These are phyloP conservation scores for Limosa lapponica DNA, from an alignment of 2,797 vertebrate species.

Conservation along the genomic window DNA sequence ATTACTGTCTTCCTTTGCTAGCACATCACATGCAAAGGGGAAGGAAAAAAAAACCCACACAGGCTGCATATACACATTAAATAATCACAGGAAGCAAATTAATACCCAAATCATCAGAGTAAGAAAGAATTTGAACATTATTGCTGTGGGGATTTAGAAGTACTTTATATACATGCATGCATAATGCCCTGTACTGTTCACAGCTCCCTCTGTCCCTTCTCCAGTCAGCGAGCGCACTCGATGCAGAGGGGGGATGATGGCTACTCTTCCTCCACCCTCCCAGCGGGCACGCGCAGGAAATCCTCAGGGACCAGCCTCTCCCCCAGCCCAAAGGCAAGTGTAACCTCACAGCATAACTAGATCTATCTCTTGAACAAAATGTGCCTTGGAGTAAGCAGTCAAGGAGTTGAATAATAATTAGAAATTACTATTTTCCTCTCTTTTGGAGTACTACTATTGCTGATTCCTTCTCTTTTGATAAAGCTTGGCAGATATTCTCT, in stretches of 20 bases:
- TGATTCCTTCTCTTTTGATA: conserved; percentile 2
- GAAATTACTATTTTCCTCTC: conserved; percentile 52
- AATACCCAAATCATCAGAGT: conserved; percentile 16
- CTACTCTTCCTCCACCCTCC: background rate
- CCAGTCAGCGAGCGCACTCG: rapidly evolving
- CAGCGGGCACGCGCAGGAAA: background rate
- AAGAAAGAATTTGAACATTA: background rate
- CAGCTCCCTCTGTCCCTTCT: background rate
- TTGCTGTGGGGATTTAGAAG: background rate
- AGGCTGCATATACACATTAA: background rate
- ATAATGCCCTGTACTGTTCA: background rate
- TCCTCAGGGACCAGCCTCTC: background rate
- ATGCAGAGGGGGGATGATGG: background rate
- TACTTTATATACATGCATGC: background rate
- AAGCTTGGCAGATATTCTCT: conserved; percentile 12
- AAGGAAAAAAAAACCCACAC: background rate
- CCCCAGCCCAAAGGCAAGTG: background rate
- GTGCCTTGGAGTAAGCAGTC: background rate
- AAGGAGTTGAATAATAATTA: conserved; percentile 42
- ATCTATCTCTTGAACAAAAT: conserved; percentile 20
- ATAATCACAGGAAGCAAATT: conserved; percentile 48
- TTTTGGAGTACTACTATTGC: conserved; percentile 3
- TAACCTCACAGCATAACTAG: background rate
- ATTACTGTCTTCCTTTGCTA: conserved; percentile 34
- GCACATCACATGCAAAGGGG: conserved; percentile 23